Conservation (phyloP, 2,888 invertebrate species). For the Prionchulus punctatus region DNA sequence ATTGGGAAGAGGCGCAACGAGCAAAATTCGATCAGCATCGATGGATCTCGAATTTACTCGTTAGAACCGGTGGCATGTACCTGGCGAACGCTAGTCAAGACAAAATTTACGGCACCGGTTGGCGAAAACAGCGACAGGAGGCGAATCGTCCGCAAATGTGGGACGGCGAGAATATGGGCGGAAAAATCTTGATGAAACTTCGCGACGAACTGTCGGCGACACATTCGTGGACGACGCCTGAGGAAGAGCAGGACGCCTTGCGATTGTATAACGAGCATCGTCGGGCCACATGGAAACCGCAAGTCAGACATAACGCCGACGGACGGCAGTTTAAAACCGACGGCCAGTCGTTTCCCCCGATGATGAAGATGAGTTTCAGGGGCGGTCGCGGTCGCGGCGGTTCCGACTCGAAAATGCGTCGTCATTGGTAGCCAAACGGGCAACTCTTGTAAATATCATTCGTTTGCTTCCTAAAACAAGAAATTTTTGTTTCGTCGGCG, state of each 20-base stretch:
- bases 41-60: slow-evolving; percentile 20
- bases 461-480: no score
- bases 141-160: slow-evolving; percentile 21
- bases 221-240: slow-evolving; percentile 17
- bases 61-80: slow-evolving; percentile 18
- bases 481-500: no score
- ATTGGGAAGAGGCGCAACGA: slow-evolving; percentile 21
- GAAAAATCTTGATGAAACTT: slow-evolving; percentile 21
- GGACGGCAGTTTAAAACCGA: no score
- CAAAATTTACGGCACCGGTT: slow-evolving; percentile 25
- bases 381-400: no score
- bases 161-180: slow-evolving; percentile 25
- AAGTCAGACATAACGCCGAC: no score
- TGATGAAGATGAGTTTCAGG: no score
- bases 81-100: slow-evolving; percentile 23
- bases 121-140: slow-evolving; percentile 27
- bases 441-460: no score
- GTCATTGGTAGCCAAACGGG: no score
- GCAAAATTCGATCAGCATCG: slow-evolving; percentile 21
- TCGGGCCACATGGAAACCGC: background rate
- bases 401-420: no score
- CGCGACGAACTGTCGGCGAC: slow-evolving; percentile 15
- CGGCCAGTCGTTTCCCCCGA: no score
- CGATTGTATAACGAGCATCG: background rate
- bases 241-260: slow-evolving; percentile 10